These are phyloP conservation scores for Anguilla megastoma DNA, from an alignment of 2,797 vertebrate genomes.

Conservation along the genomic window DNA sequence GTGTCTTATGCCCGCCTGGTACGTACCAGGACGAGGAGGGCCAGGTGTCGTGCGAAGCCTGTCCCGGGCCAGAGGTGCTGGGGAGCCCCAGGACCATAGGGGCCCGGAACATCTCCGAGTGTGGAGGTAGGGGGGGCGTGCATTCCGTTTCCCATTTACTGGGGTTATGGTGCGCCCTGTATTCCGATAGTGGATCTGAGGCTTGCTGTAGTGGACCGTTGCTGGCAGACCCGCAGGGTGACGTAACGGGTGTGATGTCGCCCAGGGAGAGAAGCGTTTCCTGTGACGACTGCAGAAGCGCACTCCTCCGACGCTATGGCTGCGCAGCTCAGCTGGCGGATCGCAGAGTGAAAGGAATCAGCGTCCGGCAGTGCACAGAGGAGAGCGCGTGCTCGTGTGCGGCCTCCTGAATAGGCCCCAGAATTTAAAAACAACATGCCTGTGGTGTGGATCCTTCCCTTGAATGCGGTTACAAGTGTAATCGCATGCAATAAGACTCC, in stretches of 20 bases:
- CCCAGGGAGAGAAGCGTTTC: background rate
- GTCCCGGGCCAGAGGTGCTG: slow-evolving; percentile 73
- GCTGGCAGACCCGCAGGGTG: background rate
- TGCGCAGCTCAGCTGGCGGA: no score
- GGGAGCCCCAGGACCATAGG: slow-evolving; percentile 70
- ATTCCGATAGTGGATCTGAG: background rate
- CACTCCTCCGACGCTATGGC: background rate
- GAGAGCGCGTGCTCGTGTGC: background rate
- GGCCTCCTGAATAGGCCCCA: background rate
- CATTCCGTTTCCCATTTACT: background rate
- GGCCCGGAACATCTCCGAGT: slow-evolving; percentile 78
- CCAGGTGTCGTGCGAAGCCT: slow-evolving; percentile 81
- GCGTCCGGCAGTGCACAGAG: background rate
- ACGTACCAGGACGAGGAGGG: slow-evolving; percentile 85
- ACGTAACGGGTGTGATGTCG: background rate
- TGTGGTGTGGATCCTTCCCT: background rate
- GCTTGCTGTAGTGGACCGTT: background rate
- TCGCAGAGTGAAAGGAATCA: background rate
- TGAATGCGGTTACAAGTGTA: background rate
- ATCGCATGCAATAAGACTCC: background rate
- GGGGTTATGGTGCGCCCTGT: background rate
- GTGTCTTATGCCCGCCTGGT: slow-evolving; percentile 78
- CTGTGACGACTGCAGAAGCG: background rate
- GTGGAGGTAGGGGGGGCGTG: slow-evolving; percentile 73
- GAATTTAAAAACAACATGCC: background rate